A percentile compares a stretch with the other conserved stretches of the same genome.
Conservation (phyloP, 2,113 vertebrate species). For the Malurus melanocephalus region DNA sequence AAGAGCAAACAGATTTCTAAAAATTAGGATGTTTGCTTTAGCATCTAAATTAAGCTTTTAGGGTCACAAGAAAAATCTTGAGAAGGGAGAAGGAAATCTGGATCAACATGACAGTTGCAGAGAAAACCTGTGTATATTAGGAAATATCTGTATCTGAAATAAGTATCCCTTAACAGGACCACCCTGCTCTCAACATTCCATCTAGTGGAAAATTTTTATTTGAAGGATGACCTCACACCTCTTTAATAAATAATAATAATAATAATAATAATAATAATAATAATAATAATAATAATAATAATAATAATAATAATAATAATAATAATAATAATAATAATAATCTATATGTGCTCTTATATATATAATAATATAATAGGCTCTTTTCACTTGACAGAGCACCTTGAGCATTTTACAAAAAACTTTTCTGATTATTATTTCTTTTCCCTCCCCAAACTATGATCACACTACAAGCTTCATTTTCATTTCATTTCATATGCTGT, state of each 20-base stretch:
- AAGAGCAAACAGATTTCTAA: constrained; percentile 11
- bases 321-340: too few species aligned
- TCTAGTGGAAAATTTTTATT: background rate
- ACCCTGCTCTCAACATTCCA: background rate
- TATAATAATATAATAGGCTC: too few species aligned
- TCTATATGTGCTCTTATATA: too few species aligned
- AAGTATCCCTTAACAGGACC: background rate
- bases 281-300: too few species aligned
- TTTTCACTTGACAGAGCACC: too few species aligned
- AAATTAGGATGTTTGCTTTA: background rate
- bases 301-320: too few species aligned
- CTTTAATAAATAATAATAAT: background rate
- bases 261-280: too few species aligned
- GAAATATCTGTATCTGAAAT: background rate
- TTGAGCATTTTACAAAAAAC: background rate
- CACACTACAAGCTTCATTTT: background rate
- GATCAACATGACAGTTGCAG: background rate
- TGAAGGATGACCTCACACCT: background rate
- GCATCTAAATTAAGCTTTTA: background rate
- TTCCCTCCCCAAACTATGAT: background rate
- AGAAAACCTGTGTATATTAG: background rate
- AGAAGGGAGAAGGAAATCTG: background rate
- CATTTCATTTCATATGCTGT: background rate
- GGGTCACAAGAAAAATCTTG: background rate
- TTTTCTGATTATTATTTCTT: background rate